Evolutionary conservation across 2,797 vertebrate genomes (phyloP).

Genomic region (Furcifer pardalis): DNA sequence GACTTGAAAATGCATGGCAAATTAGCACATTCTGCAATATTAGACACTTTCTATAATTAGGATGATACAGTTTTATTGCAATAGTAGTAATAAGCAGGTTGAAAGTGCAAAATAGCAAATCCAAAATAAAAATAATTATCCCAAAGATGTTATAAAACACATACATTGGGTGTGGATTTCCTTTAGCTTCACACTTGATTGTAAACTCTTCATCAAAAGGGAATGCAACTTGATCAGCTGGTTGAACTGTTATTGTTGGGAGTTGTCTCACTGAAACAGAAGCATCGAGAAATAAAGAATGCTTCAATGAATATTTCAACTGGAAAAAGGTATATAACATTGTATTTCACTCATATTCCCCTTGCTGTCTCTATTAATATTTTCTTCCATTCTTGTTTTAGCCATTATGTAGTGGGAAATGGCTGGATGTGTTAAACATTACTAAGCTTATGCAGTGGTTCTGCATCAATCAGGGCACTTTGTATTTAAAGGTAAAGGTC

Average conservation of each 20-base stretch:
- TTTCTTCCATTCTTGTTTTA: neutral
- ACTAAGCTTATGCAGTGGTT: too few species aligned
- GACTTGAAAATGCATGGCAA: neutral
- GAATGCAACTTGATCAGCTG: slow-evolving; percentile 88
- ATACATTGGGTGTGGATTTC: slow-evolving; percentile 91
- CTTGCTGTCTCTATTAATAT: too few species aligned
- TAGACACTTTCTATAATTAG: neutral
- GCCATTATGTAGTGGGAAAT: too few species aligned
- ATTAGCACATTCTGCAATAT: neutral
- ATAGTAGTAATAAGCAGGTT: neutral
- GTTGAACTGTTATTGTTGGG: slow-evolving; percentile 88
- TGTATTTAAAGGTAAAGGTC: too few species aligned
- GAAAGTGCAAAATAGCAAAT: neutral
- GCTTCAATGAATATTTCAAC: too few species aligned
- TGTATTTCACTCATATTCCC: too few species aligned
- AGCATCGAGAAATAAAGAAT: slow-evolving; percentile 18
- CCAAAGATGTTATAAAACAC: slow-evolving; percentile 57
- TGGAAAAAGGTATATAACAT: neutral
- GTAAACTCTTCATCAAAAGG: slow-evolving; percentile 92
- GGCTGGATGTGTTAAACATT: too few species aligned
- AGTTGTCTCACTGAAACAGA: slow-evolving; percentile 87
- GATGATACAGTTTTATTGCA: neutral
- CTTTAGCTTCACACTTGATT: slow-evolving; percentile 92
- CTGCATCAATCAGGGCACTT: too few species aligned
- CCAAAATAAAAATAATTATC: neutral